Evolutionary conservation across 2,797 vertebrate species (phyloP).

Genomic region (Eptatretus atami): DNA sequence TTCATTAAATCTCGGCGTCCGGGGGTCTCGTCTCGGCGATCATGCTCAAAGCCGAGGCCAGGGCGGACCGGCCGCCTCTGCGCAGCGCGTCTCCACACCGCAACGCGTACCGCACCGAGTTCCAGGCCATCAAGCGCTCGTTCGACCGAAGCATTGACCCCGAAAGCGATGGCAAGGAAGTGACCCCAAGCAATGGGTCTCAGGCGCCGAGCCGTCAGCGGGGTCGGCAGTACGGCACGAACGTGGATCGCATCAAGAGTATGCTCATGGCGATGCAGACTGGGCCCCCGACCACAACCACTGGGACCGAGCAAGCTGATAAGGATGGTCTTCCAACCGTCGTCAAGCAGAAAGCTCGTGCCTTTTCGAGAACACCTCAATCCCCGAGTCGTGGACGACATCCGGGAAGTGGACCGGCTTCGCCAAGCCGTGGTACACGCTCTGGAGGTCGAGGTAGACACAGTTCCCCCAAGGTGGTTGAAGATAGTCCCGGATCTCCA

Average conservation of each 20-base stretch:
- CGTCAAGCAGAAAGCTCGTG: neutral
- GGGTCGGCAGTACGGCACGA: conserved; percentile 68
- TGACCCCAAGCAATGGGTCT: neutral
- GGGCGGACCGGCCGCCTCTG: conserved; percentile 51
- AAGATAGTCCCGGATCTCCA: too few species aligned
- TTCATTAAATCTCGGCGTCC: too few species aligned
- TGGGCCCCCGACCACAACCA: conserved; percentile 13
- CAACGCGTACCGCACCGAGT: conserved; percentile 82
- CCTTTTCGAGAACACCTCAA: neutral
- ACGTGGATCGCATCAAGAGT: conserved; percentile 95
- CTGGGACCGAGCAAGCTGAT: neutral
- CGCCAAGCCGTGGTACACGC: too few species aligned
- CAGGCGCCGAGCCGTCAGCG: conserved; percentile 26
- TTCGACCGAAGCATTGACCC: conserved; percentile 27
- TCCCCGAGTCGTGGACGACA: neutral
- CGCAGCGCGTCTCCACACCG: conserved; percentile 92
- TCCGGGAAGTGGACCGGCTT: too few species aligned
- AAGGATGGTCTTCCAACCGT: neutral
- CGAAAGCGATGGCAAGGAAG: neutral
- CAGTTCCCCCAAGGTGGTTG: too few species aligned
- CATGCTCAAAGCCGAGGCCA: conserved; percentile 31
- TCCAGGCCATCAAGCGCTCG: conserved; percentile 80
- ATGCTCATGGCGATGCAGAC: conserved; percentile 68
- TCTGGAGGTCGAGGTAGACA: too few species aligned
- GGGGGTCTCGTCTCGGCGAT: too few species aligned